These are phyloP conservation scores for Cephus pygmeus DNA, from an alignment of 2,888 invertebrate genomes.

Conservation along the genomic window DNA sequence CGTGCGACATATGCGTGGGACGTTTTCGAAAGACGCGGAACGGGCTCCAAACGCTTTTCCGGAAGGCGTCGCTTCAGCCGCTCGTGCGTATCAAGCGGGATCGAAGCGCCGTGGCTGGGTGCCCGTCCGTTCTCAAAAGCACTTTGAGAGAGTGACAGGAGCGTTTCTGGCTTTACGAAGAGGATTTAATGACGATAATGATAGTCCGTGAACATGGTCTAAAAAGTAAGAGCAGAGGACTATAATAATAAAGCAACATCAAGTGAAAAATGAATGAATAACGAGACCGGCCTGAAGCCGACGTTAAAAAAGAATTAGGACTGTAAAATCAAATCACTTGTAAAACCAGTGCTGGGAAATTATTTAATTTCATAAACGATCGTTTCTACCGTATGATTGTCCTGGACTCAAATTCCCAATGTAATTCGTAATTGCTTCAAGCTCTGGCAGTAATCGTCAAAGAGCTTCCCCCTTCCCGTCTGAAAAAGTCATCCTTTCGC, in stretches of 20 bases:
- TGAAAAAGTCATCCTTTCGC: too few relatives aligned
- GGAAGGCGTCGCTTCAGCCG: neutral
- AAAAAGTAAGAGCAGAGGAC: neutral
- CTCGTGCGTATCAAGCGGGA: neutral
- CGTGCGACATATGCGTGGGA: constrained; percentile 5
- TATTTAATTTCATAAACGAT: neutral
- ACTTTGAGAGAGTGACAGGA: neutral
- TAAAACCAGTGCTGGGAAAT: neutral
- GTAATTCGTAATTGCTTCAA: too few relatives aligned
- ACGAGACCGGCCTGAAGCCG: neutral
- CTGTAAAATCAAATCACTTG: neutral
- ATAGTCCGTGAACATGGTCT: neutral
- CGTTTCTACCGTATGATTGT: too few relatives aligned
- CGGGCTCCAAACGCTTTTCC: neutral
- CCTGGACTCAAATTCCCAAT: too few relatives aligned
- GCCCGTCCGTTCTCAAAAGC: neutral
- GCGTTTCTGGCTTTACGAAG: neutral
- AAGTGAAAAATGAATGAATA: neutral
- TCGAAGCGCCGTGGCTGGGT: neutral
- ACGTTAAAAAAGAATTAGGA: neutral
- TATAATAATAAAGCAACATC: neutral
- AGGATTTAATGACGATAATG: neutral
- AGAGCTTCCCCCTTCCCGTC: too few relatives aligned
- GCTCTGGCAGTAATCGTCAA: too few relatives aligned
- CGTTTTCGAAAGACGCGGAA: neutral